A percentile compares a stretch with the other conserved stretches of the same genome.
These are phyloP conservation scores for Semotilus atromaculatus DNA, from an alignment of 2,797 vertebrate species.

Conservation along the genomic window DNA sequence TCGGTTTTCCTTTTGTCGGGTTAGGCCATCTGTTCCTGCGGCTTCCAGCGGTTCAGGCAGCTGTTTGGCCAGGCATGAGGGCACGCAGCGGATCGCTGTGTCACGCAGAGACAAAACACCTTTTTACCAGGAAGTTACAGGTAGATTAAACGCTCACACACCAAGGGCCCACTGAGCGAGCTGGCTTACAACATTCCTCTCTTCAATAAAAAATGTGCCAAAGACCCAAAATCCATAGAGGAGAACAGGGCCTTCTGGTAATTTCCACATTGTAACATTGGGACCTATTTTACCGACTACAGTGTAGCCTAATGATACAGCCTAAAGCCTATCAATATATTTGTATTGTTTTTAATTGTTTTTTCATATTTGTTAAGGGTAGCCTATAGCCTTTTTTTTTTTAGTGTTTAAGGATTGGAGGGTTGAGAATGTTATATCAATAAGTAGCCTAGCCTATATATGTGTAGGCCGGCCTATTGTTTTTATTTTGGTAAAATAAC, in stretches of 20 bases:
- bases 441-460: neutral
- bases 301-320: no score
- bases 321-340: no score
- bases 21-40: slow-evolving; percentile 64
- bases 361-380: no score
- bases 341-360: neutral
- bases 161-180: slow-evolving; percentile 57
- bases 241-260: neutral
- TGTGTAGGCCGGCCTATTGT: neutral
- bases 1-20: slow-evolving; percentile 51
- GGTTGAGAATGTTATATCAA: neutral
- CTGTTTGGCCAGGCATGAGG: slow-evolving; percentile 65
- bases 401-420: no score
- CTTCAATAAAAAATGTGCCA: slow-evolving; percentile 46
- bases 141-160: slow-evolving; percentile 62
- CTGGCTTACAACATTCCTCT: slow-evolving; percentile 49
- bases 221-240: slow-evolving; percentile 28
- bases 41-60: slow-evolving; percentile 70
- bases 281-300: neutral
- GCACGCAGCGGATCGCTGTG: slow-evolving; percentile 51
- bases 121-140: slow-evolving; percentile 67
- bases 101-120: slow-evolving; percentile 66
- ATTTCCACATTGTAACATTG: neutral
- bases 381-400: no score
- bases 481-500: neutral